phyloP scores from a whole-genome alignment of 2,113 vertebrate species.

The Erinaceus europaeus region DNA sequence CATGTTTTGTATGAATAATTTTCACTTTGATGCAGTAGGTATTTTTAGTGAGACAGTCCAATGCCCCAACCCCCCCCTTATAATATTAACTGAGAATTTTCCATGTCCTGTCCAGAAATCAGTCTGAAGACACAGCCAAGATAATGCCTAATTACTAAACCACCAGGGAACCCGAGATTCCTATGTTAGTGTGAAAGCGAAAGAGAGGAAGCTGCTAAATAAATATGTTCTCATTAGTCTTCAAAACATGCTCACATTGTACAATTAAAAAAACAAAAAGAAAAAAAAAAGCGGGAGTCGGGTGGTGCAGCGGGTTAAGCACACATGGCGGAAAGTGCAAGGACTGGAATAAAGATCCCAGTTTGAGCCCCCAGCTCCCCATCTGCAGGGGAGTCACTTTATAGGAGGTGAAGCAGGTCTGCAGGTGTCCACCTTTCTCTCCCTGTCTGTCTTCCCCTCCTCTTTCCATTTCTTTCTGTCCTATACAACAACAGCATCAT shows the following conservation, averaged over 20 bases:
- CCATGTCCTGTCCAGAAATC: conserved; percentile 39
- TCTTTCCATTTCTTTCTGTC: too few species aligned
- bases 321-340: too few species aligned
- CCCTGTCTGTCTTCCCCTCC: too few species aligned
- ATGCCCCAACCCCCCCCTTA: conserved; percentile 38
- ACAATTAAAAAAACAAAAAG: conserved; percentile 15
- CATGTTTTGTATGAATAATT: not conserved
- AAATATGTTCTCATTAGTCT: conserved; percentile 41
- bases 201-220: conserved; percentile 41
- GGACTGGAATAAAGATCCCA: too few species aligned
- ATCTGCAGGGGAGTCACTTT: too few species aligned
- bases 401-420: too few species aligned
- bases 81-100: conserved; percentile 44
- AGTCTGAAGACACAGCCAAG: conserved; percentile 38
- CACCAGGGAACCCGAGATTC: conserved; percentile 23
- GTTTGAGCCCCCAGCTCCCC: too few species aligned
- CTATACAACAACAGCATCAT: too few species aligned
- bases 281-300: too few species aligned
- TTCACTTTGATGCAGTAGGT: not conserved
- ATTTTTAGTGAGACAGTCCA: conserved; percentile 19
- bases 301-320: too few species aligned
- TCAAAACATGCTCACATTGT: not conserved
- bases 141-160: conserved; percentile 62
- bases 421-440: too few species aligned
- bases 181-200: conserved; percentile 59